These are phyloP conservation scores for Ursus arctos DNA, from an alignment of 2,113 vertebrate species.

Conservation along the genomic window DNA sequence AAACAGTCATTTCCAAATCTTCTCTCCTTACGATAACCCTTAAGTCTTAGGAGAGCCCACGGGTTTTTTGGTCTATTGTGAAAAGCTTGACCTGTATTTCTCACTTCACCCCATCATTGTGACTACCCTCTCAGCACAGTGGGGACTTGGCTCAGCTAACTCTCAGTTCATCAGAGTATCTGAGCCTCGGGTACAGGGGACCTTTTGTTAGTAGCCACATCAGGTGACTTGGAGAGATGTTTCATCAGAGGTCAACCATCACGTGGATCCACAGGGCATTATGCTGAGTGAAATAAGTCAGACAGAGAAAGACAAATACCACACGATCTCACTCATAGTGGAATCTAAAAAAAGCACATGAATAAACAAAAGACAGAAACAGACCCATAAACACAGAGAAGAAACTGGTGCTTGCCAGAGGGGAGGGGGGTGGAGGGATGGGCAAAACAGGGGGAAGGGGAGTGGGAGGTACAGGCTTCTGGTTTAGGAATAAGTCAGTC, in stretches of 20 bases:
- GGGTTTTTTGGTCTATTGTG: neutral
- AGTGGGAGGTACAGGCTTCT: neutral
- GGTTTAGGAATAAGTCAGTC: neutral
- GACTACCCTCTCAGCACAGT: neutral
- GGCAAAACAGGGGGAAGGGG: neutral
- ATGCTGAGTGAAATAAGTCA: neutral
- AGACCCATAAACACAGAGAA: neutral
- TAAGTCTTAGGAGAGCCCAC: neutral
- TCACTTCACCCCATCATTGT: neutral
- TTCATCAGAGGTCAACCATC: neutral
- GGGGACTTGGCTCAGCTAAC: neutral
- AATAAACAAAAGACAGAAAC: neutral
- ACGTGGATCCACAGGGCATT: neutral
- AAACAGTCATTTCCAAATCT: slow-evolving; percentile 34
- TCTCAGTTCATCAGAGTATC: neutral
- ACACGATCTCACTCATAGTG: neutral
- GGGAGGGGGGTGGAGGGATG: neutral
- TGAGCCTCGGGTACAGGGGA: neutral
- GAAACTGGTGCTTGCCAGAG: neutral
- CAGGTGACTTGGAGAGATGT: neutral
- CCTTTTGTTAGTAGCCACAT: neutral
- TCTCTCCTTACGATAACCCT: neutral
- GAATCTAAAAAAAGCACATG: neutral
- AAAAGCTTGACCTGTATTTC: neutral
- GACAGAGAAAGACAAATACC: neutral